Evolutionary conservation across 2,888 invertebrate genomes (phyloP).

Genomic region (Metallyticus violacea): DNA sequence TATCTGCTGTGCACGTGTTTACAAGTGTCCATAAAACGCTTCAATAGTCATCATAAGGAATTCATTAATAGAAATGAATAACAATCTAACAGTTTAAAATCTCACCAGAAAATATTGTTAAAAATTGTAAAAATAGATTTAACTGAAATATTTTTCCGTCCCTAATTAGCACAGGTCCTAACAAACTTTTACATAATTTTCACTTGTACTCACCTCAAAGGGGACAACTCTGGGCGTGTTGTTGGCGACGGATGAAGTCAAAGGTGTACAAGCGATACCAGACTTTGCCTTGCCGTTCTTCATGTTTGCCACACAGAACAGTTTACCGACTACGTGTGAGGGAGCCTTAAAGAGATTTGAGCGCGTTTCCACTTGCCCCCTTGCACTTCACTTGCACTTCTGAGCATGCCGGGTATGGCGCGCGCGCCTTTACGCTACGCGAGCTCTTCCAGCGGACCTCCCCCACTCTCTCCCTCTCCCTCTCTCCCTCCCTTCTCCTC

Average conservation of each 20-base stretch:
- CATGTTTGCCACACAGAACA: not conserved
- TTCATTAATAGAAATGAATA: too few relatives aligned
- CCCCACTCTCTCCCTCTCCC: not conserved
- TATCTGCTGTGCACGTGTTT: too few relatives aligned
- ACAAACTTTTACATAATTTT: too few relatives aligned
- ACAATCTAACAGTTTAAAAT: too few relatives aligned
- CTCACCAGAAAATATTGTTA: too few relatives aligned
- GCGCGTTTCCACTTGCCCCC: not conserved
- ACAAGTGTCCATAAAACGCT: too few relatives aligned
- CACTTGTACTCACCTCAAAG: not conserved
- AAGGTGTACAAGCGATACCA: not conserved
- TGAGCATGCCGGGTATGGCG: not conserved
- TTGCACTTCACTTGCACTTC: not conserved
- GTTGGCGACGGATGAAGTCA: not conserved
- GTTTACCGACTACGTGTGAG: not conserved
- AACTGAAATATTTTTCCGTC: too few relatives aligned
- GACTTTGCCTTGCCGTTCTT: not conserved
- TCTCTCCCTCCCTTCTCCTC: not conserved
- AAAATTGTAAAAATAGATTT: too few relatives aligned
- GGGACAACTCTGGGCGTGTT: not conserved
- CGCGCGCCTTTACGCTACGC: not conserved
- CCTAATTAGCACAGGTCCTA: too few relatives aligned
- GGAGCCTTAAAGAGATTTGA: not conserved
- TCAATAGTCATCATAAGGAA: too few relatives aligned
- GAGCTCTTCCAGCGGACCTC: not conserved